Percentiles rank a stretch among this genome's conserved stretches.
Conservation (phyloP, 1,140 invertebrate genomes). For the Zaprionus tsacasi region DNA sequence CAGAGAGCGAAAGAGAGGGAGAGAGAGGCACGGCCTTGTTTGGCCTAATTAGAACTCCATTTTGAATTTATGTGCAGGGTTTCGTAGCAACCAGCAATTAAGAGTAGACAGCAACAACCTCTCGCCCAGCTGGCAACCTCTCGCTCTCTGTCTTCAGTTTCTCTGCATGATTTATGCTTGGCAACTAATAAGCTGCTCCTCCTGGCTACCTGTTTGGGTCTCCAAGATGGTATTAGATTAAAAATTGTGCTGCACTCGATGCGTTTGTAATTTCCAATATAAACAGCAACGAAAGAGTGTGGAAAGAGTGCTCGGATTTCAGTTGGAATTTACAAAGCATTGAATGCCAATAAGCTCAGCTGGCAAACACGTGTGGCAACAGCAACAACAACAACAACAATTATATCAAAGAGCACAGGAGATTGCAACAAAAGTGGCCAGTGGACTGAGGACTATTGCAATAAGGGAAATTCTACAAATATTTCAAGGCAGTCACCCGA, state of each 20-base stretch:
- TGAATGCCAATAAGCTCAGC: constrained; percentile 71
- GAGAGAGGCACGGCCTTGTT: not conserved
- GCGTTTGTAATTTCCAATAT: constrained; percentile 61
- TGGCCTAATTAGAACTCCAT: not conserved
- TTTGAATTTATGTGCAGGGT: constrained; percentile 11
- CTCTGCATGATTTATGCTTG: not conserved
- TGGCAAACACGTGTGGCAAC: constrained; percentile 64
- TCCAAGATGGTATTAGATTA: constrained; percentile 62
- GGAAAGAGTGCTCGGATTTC: constrained; percentile 56
- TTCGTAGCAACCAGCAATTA: constrained; percentile 19
- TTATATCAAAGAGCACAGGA: not conserved
- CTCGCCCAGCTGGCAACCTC: no score
- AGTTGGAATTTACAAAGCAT: constrained; percentile 69
- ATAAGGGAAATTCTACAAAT: constrained; percentile 78
- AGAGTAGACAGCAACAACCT: not conserved
- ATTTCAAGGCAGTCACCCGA: constrained; percentile 65
- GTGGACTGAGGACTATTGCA: constrained; percentile 55
- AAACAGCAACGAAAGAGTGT: constrained; percentile 11
- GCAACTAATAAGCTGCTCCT: constrained; percentile 14
- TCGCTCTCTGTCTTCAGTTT: no score
- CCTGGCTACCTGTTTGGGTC: constrained; percentile 13
- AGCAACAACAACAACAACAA: constrained; percentile 17
- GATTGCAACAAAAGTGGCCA: constrained; percentile 40
- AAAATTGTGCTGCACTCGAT: constrained; percentile 52
- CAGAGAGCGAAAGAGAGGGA: constrained; percentile 14